phyloP scores from a whole-genome alignment of 2,888 invertebrate genomes.

The Stictocephala bisonia region DNA sequence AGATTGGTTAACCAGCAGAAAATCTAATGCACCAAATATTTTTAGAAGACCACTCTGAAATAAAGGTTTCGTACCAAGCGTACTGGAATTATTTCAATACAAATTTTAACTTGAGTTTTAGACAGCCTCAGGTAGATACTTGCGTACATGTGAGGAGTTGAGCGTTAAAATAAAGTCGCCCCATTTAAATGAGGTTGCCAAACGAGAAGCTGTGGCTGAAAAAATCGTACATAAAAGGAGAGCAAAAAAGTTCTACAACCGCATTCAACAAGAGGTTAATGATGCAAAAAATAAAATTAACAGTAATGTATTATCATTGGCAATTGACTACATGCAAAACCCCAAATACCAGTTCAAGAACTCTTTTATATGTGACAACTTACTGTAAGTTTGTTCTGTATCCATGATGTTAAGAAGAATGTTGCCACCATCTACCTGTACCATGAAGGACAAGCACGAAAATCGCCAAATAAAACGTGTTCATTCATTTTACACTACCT shows the following conservation, averaged over 20 bases:
- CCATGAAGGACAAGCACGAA: conserved; percentile 56
- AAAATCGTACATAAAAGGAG: conserved; percentile 54
- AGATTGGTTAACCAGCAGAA: too few relatives aligned
- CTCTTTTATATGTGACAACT: conserved; percentile 53
- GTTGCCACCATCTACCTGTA: conserved; percentile 55
- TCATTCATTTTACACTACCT: conserved; percentile 48
- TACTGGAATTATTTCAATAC: conserved; percentile 52
- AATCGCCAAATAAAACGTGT: conserved; percentile 52
- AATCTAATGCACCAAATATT: conserved; percentile 21
- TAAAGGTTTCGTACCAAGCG: conserved; percentile 50
- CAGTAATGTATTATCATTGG: conserved; percentile 53
- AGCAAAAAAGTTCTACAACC: conserved; percentile 55
- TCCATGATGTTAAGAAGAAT: conserved; percentile 56
- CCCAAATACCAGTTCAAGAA: conserved; percentile 59
- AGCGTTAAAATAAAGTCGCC: conserved; percentile 48
- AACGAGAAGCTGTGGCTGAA: conserved; percentile 55
- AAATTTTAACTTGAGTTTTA: conserved; percentile 50
- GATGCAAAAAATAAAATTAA: conserved; percentile 50
- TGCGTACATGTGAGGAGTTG: conserved; percentile 49
- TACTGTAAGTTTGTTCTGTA: conserved; percentile 51
- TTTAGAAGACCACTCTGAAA: not conserved
- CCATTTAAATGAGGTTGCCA: conserved; percentile 52
- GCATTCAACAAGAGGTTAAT: conserved; percentile 54
- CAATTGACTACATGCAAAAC: conserved; percentile 60
- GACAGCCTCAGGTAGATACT: conserved; percentile 49